Base-by-base conservation (phyloP, 1,140 invertebrate species). In the Hermatobates lingyangjiaoensis region DNA sequence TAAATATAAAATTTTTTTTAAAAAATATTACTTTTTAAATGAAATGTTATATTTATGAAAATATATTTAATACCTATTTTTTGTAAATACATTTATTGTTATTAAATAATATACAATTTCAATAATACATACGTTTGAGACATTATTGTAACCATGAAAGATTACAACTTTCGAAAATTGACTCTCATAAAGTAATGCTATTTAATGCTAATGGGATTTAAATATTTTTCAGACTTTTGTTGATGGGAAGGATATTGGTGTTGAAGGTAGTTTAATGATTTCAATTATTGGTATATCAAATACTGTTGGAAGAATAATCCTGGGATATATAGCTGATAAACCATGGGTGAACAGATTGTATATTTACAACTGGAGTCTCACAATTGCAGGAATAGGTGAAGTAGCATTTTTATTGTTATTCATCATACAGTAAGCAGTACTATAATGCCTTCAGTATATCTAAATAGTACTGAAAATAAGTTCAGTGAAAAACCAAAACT, bases 321-420 rank as follows among this genome's bases (percentile, higher is more conserved):
- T 91, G 15, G 86, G 89, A 50, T 89, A 85, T 60, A 65, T 91
- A 23, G 80, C 86, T 25, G 86, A 94, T 66, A 86, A 87, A 67
- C 73, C 81, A 0, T 87, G 83, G 79, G 76, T 90, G 15, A 92
- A 94, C 67, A 73, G 87, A 44, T 70, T 96, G 26, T 71, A 77
- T 54, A 73, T 94, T n/a, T 96, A 96, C 68, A 94, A 90, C 65
- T 60, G 76, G 25, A 84, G 84, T 56, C 72, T 95, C 21, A 82
- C 83, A 0, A 67, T 88, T 56, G 89, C 88, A 65, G 87, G 87
- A 45, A 59, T 87, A 55, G 72, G 85, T 88, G 66, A 77, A 76
- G 64, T 42, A 42, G 21, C 39, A 42, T 18, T 20, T 34, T 34
- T 34, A 7, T 7, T 34, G 28, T 34, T 15, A 7, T 7, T 34